phyloP scores from a whole-genome alignment of 2,113 vertebrate species.

The Plectropomus leopardus region DNA sequence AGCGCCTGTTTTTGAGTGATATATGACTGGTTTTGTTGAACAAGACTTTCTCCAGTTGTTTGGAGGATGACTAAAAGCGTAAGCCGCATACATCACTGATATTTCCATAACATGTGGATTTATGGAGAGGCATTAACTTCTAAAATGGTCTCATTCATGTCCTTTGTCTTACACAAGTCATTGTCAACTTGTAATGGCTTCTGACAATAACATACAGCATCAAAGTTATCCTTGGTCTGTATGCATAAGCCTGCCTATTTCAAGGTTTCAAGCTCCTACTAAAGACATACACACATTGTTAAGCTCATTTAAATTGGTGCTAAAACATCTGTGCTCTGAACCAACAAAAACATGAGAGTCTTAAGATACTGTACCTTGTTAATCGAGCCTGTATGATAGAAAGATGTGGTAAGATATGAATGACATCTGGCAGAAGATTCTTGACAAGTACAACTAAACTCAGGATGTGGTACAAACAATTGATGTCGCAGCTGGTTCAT shows the following conservation, averaged over 20 bases:
- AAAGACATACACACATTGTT: neutral
- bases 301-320: neutral
- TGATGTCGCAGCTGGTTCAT: conserved; percentile 4
- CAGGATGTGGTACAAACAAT: neutral
- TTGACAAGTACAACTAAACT: neutral
- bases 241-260: neutral
- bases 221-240: neutral
- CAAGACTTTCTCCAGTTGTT: neutral
- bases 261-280: neutral
- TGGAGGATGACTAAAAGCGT: neutral
- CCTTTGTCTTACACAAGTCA: neutral
- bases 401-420: neutral
- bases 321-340: neutral
- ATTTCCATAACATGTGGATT: neutral
- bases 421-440: neutral
- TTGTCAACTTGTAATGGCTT: neutral
- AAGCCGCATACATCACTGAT: neutral
- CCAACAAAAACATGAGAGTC: neutral
- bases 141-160: neutral
- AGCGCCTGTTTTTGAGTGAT: neutral
- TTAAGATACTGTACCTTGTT: neutral
- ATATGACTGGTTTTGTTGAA: neutral
- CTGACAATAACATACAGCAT: neutral
- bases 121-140: neutral
- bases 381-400: neutral